phyloP scores from a whole-genome alignment of 1,140 invertebrate genomes.

The Tenebrio molitor region DNA sequence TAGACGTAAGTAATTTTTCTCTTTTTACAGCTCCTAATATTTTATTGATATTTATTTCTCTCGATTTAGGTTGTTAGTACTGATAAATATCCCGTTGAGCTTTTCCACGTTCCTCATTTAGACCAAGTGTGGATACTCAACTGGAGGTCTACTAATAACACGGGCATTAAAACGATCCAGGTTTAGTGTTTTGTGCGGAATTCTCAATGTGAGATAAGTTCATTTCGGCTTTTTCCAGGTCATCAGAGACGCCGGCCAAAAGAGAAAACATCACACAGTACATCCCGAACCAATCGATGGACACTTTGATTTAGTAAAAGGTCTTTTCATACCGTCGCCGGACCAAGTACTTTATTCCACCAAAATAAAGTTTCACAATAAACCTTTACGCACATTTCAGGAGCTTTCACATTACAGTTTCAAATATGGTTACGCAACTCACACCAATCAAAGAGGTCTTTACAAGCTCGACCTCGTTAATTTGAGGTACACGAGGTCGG shows the following conservation, averaged over 20 bases:
- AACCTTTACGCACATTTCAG: slow-evolving; percentile 61
- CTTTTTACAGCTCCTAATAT: too few relatives aligned
- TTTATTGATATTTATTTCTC: too few relatives aligned
- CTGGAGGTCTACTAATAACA: slow-evolving; percentile 71
- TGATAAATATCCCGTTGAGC: slow-evolving; percentile 80
- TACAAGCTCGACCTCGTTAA: slow-evolving; percentile 84
- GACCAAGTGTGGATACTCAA: slow-evolving; percentile 87
- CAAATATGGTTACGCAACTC: slow-evolving; percentile 84
- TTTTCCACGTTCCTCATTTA: slow-evolving; percentile 80
- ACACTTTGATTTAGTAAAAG: slow-evolving; percentile 82
- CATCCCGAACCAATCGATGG: slow-evolving; percentile 86
- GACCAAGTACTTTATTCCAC: slow-evolving; percentile 7
- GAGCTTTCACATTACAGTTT: slow-evolving; percentile 76
- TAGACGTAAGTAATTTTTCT: slow-evolving; percentile 71
- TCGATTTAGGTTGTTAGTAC: slow-evolving; percentile 77
- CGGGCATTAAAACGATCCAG: slow-evolving; percentile 81
- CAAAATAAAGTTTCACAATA: neutral
- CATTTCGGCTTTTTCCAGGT: slow-evolving; percentile 66
- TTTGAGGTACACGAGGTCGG: slow-evolving; percentile 81
- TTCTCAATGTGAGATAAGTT: too few relatives aligned
- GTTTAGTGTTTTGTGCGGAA: slow-evolving; percentile 51
- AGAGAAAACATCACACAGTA: slow-evolving; percentile 82
- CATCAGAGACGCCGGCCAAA: slow-evolving; percentile 82
- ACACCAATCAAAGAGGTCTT: slow-evolving; percentile 80
- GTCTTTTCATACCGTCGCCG: slow-evolving; percentile 78